Conservation (phyloP, 2,888 invertebrate genomes). For the Acrobeloides nanus region DNA sequence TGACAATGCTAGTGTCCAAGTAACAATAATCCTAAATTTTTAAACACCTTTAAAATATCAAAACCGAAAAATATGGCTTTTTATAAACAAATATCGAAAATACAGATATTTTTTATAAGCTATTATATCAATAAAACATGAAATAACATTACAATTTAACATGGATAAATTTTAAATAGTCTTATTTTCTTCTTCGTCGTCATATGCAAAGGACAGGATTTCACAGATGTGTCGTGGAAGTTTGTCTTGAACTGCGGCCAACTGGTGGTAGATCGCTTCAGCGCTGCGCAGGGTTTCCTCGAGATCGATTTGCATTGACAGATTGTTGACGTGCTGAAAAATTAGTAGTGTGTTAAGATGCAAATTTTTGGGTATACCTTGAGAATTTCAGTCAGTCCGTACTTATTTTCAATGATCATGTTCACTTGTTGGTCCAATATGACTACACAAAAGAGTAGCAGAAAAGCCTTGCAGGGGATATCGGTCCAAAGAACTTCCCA, state of each 20-base stretch:
- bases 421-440: slow-evolving; percentile 82
- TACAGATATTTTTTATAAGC: no score
- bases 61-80: no score
- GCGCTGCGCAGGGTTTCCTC: slow-evolving; percentile 74
- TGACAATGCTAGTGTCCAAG: no score
- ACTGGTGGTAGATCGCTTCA: slow-evolving; percentile 83
- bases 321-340: slow-evolving; percentile 82
- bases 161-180: no score
- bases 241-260: slow-evolving; percentile 57
- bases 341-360: no score
- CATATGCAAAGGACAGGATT: slow-evolving; percentile 28
- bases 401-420: slow-evolving; percentile 78
- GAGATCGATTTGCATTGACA: slow-evolving; percentile 77
- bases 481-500: slow-evolving; percentile 74
- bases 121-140: no score
- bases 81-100: no score
- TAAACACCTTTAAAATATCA: no score
- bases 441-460: slow-evolving; percentile 82
- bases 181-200: slow-evolving; percentile 24
- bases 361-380: no score
- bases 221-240: slow-evolving; percentile 38
- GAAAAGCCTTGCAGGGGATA: slow-evolving; percentile 86
- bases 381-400: slow-evolving; percentile 88
- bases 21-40: no score
- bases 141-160: no score